Conservation (phyloP, 2,888 invertebrate genomes). For the Yponomeuta plumbellus region DNA sequence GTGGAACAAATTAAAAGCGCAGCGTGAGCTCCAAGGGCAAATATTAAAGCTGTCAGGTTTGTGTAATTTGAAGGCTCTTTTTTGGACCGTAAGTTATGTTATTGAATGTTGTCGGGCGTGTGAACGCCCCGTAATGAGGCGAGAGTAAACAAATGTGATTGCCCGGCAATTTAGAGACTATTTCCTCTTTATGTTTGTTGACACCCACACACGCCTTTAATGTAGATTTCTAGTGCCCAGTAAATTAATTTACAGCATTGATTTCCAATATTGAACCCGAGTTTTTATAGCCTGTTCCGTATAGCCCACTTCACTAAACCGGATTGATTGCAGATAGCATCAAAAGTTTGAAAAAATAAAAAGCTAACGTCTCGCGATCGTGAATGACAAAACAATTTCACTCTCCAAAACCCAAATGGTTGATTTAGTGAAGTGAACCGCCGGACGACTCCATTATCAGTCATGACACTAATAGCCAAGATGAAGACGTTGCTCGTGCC, state of each 20-base stretch:
- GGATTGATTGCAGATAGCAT: background rate
- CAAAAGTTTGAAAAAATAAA: background rate
- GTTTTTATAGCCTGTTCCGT: background rate
- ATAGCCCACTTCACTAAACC: background rate
- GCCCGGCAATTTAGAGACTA: constrained; percentile 3
- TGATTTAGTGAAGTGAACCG: constrained; percentile 13
- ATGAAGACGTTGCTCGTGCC: constrained; percentile 20
- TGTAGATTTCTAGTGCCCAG: background rate
- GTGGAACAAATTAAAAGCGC: constrained; percentile 75
- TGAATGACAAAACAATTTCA: constrained; percentile 48
- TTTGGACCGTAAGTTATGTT: constrained; percentile 69
- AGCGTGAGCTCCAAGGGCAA: constrained; percentile 68
- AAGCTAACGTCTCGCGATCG: constrained; percentile 44
- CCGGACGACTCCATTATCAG: constrained; percentile 49
- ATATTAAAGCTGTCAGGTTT: constrained; percentile 74
- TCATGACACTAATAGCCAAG: constrained; percentile 44
- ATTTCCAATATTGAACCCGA: background rate
- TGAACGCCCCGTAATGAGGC: constrained; percentile 43
- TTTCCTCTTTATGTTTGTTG: background rate
- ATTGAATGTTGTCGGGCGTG: constrained; percentile 65
- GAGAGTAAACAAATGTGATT: constrained; percentile 44
- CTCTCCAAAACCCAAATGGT: constrained; percentile 31
- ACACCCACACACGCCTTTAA: background rate
- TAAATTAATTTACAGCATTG: background rate
- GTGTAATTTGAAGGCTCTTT: constrained; percentile 70